A percentile compares a stretch with the other conserved stretches of the same genome.
Evolutionary conservation across 1,140 invertebrate genomes (phyloP).

Genomic region (Caenorhabditis tropicalis): DNA sequence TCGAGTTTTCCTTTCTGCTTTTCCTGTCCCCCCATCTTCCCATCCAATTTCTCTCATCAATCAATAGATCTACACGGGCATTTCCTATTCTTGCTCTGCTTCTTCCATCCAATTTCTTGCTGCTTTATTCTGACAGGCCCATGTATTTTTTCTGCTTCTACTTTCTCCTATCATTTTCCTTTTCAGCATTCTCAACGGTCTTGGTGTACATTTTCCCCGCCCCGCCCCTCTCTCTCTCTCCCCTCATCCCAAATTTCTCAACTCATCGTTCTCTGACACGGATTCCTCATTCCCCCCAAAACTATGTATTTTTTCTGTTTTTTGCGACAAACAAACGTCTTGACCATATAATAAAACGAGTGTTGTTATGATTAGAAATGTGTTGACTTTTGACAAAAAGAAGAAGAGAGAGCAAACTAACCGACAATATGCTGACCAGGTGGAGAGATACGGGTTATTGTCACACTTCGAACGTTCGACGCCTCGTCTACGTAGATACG

Average conservation of each 20-base stretch:
- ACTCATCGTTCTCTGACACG: conserved; percentile 27
- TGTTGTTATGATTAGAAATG: background rate
- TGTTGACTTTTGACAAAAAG: background rate
- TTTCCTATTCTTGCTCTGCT: background rate
- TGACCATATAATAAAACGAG: conserved; percentile 25
- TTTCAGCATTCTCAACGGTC: background rate
- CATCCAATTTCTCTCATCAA: background rate
- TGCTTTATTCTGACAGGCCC: background rate
- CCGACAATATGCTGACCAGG: conserved; percentile 38
- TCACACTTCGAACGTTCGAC: conserved; percentile 4
- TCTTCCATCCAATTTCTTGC: background rate
- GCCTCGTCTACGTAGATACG: conserved; percentile 13
- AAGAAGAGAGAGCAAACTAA: conserved; percentile 11
- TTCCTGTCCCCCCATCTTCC: background rate
- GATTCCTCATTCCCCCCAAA: conserved; percentile 34
- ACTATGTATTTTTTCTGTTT: conserved; percentile 13
- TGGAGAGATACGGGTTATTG: background rate
- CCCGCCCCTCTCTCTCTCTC: background rate
- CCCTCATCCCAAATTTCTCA: background rate
- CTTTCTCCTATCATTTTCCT: background rate
- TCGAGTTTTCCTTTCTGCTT: background rate
- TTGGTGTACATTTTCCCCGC: background rate
- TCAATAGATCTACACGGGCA: conserved; percentile 7
- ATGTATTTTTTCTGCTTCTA: background rate
- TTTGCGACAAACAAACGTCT: background rate